Base-by-base conservation (phyloP, 2,797 vertebrate genomes). In the Hemibagrus guttatus region DNA sequence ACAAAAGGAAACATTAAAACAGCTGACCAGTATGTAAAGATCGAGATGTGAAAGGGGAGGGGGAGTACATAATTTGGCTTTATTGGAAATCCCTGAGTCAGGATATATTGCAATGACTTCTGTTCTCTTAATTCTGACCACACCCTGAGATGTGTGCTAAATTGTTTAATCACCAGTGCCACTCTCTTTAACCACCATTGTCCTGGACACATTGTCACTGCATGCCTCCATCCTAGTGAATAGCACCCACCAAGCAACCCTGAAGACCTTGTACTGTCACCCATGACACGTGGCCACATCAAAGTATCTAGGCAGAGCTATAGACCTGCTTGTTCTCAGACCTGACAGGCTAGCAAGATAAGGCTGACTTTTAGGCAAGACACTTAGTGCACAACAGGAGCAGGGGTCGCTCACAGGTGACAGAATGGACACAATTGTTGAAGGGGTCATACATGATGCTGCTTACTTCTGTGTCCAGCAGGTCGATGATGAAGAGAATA, bases 271-370 rank as follows among this genome's bases (percentile, higher is more conserved):
- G 89, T 84, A 14, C 89, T 93, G 94, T 94, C 94, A 92, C 89
- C 88, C 5, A 85, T 93, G 94, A 94, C 94, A 94, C 86, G 46
- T 83, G 93, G 94, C 91, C 92, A 93, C 90, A 84, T 95, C 92
- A 93, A 92, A 93, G 92, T 93, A 93, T 94, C 93, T 89, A 87
- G 86, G 89, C 89, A 92, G 90, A 92, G 92, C 93, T 92, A 78
- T 23, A 28, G 85, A 64, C 83, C 91, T 91, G 90, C 92, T 91
- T 91, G 92, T 94, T 94, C 91, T 91, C 90, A 94, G 92, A 93
- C 93, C 93, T 95, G 93, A 94, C 94, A 94, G 94, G 89, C 93
- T 91, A 90, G 89, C 87, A 17, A 93, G 95, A 95, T 95, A 95
- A 94, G 91, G 93, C 92, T 89, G 92, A 91, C 91, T 93, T 91